Evolutionary conservation across 2,797 vertebrate species (phyloP), one percentile per base, ranked within the genome.

Genomic region (Takifugu rubripes): DNA sequence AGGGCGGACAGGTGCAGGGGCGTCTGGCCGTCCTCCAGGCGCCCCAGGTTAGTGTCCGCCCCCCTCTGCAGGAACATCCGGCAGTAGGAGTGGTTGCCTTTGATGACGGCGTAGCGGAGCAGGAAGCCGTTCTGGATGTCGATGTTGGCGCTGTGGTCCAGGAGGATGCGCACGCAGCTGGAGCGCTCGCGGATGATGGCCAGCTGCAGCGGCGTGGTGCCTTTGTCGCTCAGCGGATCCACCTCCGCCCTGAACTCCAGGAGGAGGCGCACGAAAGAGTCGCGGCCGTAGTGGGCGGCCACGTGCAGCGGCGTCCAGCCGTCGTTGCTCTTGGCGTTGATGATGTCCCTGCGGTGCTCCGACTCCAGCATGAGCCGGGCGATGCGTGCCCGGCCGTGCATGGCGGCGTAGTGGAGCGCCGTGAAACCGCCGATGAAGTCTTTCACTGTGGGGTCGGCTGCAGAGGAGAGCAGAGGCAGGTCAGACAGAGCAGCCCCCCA

Each of bases 51-150:
- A 61, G 97, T 98, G 86, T 99, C 96, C 0, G 97, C 97, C 3
- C 97, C 97, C 57, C 97, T 86, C 88, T 99, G 96, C 67, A 99
- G 93, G 87, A 99, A 98, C 96, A 99, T 98, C 52, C 97, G 94
- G 90, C 97, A 99, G 75, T 98, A 98, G 0, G 95, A 93, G 86
- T 99, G 96, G 83, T 98, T 99, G 86, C 96, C 97, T 87, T 98
- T 98, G 84, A 98, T 98, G 86, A 98, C 96, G 14, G 97, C 96
- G 0, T 98, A 99, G 16, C 96, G 94, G 76, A 99, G 78, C 82
- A 98, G 90, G 87, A 98, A 98, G 68, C 96, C 97, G 3, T 99
- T 98, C 52, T 99, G 96, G 79, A 98, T 98, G 91, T 98, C 96
- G 51, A 99, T 98, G 87, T 99, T 96, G 91, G 97, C 97, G 40